Evolutionary conservation across 1,140 invertebrate genomes (phyloP).

Genomic region (Prorops nasuta): DNA sequence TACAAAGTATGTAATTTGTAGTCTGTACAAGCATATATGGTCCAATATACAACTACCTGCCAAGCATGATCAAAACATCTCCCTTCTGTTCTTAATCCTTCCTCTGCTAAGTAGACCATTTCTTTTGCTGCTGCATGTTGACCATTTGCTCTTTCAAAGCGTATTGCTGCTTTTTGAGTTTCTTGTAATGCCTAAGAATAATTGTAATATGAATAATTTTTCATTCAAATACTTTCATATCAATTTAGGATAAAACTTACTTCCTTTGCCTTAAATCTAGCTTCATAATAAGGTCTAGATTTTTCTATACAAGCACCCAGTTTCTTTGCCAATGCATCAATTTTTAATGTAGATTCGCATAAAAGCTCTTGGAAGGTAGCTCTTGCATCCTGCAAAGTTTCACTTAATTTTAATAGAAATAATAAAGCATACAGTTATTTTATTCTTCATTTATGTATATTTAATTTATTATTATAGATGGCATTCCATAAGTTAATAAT

Average conservation of each 20-base stretch:
- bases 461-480: too few species aligned
- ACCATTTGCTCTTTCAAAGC: conserved; percentile 91
- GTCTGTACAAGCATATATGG: not conserved
- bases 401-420: not conserved
- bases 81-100: conserved; percentile 69
- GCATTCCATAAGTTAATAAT: too few species aligned
- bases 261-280: conserved; percentile 74
- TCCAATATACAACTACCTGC: conserved; percentile 62
- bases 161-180: conserved; percentile 81
- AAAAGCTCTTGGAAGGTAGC: conserved; percentile 79
- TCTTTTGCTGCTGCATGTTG: conserved; percentile 91
- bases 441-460: too few species aligned
- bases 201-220: not conserved
- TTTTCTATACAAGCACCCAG: conserved; percentile 84
- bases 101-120: conserved; percentile 88
- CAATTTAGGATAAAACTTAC: conserved; percentile 48
- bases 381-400: conserved; percentile 70
- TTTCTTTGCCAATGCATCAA: conserved; percentile 81
- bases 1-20: conserved; percentile 13
- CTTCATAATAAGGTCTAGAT: conserved; percentile 89
- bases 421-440: too few species aligned
- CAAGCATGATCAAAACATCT: conserved; percentile 82
- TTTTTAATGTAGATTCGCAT: conserved; percentile 79
- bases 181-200: conserved; percentile 60
- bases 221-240: not conserved